These are phyloP conservation scores for Coregonus sp. DNA, from an alignment of 2,797 vertebrate species.

Conservation along the genomic window DNA sequence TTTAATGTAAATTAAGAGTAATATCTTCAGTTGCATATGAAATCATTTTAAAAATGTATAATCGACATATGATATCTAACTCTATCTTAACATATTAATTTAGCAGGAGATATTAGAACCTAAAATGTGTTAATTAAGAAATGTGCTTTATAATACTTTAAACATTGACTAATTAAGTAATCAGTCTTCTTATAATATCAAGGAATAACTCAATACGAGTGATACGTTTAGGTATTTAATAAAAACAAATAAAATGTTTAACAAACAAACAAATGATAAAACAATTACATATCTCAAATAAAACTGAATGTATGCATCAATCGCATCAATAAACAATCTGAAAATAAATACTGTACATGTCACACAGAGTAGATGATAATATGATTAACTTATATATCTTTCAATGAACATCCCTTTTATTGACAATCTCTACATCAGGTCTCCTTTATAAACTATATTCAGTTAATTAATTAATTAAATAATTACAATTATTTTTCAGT, in stretches of 20 bases:
- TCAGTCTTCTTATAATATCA: not conserved
- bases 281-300: conserved; percentile 22
- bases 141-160: not conserved
- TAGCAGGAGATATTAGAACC: not conserved
- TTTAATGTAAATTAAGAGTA: too few species aligned
- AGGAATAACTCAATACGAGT: not conserved
- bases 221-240: conserved; percentile 31
- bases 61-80: not conserved
- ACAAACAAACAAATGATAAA: conserved; percentile 25
- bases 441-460: conserved; percentile 17
- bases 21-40: too few species aligned
- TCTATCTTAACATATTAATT: not conserved
- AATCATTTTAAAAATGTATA: not conserved
- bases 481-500: conserved; percentile 1
- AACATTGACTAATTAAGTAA: not conserved
- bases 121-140: not conserved
- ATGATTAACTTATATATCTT: conserved; percentile 7
- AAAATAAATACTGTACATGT: conserved; percentile 59
- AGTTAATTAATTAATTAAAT: not conserved
- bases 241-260: conserved; percentile 19
- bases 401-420: conserved; percentile 29
- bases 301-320: conserved; percentile 31
- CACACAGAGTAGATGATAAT: conserved; percentile 24
- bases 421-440: not conserved
- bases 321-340: conserved; percentile 37